These are phyloP conservation scores for Phragmatobia fuliginosa DNA, from an alignment of 2,888 invertebrate species.

Conservation along the genomic window DNA sequence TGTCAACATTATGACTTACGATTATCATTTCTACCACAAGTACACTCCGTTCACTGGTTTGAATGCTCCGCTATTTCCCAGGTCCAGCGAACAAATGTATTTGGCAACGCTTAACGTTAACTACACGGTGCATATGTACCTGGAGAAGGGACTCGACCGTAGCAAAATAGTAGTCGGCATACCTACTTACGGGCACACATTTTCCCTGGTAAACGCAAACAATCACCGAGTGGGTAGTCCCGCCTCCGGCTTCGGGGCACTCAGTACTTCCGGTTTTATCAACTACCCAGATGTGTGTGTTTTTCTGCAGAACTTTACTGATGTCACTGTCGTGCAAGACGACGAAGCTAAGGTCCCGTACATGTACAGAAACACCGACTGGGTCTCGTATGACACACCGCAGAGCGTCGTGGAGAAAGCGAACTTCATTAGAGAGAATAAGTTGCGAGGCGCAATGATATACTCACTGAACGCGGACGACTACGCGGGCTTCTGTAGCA, in stretches of 20 bases:
- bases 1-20: slow-evolving; percentile 96
- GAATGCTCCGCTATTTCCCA: slow-evolving; percentile 92
- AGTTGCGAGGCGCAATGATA: slow-evolving; percentile 93
- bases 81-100: slow-evolving; percentile 87
- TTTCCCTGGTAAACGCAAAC: slow-evolving; percentile 88
- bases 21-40: slow-evolving; percentile 93
- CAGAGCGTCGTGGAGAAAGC: slow-evolving; percentile 91
- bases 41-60: slow-evolving; percentile 94
- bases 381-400: slow-evolving; percentile 94
- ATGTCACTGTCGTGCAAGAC: slow-evolving; percentile 87
- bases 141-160: slow-evolving; percentile 90
- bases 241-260: slow-evolving; percentile 88
- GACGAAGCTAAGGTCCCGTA: slow-evolving; percentile 92
- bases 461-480: slow-evolving; percentile 94
- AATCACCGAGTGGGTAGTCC: slow-evolving; percentile 91
- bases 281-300: slow-evolving; percentile 90
- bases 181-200: slow-evolving; percentile 95
- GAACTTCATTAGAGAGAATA: slow-evolving; percentile 87
- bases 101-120: slow-evolving; percentile 92
- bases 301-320: slow-evolving; percentile 85
- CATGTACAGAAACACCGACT: slow-evolving; percentile 89
- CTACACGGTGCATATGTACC: slow-evolving; percentile 93
- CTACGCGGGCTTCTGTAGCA: slow-evolving; percentile 86
- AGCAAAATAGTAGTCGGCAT: slow-evolving; percentile 94
- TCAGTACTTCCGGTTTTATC: slow-evolving; percentile 91